Evolutionary conservation across 2,888 invertebrate genomes (phyloP), one percentile per base, ranked within the genome.

Genomic region (Conops quadrifasciatus): DNA sequence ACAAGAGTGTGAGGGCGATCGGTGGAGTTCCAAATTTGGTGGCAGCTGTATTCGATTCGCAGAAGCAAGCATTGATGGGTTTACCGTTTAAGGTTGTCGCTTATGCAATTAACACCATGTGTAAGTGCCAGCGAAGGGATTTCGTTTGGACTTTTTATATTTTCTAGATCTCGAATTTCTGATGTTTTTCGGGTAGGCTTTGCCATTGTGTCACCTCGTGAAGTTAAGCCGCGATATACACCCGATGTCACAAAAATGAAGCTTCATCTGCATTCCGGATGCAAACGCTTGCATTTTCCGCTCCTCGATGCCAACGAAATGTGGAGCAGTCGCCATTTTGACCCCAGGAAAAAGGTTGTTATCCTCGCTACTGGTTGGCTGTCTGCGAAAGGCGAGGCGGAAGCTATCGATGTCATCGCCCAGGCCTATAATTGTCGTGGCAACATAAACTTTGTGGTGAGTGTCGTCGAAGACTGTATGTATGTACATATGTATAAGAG

Each of bases 301-400:
- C 59, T 85, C 2, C 43, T 79, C 21, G 72, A 81, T 7, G 80
- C 84, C 0, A 70, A 79, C 19, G 74, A 78, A 9, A 74, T 85
- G 15, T 84, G 83, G 84, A 69, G 69, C 9, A 80, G 80, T 73
- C 77, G 79, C 2, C 74, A 75, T 62, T 85, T 85, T 65, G 78
- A 82, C 49, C 71, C 73, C 9, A 75, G 72, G 21, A 79, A 79
- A 21, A 82, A 83, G 73, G 76, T 82, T 2, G 82, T 83, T 0
- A 79, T 85, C 11, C 67, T 85, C 28, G 81, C 84, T 5, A 85
- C 86, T 0, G 85, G 85, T 13, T 85, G 86, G 86, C 80, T 78
- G 2, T 83, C 36, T 36, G 36, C 4, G 9, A 36, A 36, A 36
- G 36, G 36, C 36, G 36, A 36, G 36, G 36, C 36, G 9, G 9